Evolutionary conservation across 2,797 vertebrate genomes (phyloP).

Genomic region (Micrastur ruficollis): DNA sequence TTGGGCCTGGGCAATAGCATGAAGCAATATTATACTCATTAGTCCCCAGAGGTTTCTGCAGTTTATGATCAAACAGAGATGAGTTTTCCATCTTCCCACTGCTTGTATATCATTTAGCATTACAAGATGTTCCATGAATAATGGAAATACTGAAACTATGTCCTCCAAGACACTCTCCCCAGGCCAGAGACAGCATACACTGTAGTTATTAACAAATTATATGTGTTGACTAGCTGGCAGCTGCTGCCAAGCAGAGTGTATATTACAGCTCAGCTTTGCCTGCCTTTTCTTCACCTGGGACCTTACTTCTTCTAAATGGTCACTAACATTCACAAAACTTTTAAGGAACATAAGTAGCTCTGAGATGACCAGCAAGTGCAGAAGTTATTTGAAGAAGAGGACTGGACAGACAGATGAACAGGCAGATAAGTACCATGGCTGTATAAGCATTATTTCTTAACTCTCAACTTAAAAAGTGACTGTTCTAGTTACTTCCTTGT

Average conservation of each 20-base stretch:
- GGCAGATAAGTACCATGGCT: not conserved
- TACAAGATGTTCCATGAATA: conserved; percentile 47
- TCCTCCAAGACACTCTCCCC: conserved; percentile 18
- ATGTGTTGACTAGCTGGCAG: not conserved
- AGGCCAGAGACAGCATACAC: not conserved
- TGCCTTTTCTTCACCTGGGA: not conserved
- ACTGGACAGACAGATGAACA: not conserved
- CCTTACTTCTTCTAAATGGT: not conserved
- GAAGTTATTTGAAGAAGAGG: not conserved
- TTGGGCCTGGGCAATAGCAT: not conserved
- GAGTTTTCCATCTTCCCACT: conserved; percentile 11
- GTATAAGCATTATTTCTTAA: not conserved
- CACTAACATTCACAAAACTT: not conserved
- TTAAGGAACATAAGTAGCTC: not conserved
- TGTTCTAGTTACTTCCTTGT: not conserved
- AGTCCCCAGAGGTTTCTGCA: not conserved
- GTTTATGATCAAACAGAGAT: conserved; percentile 30
- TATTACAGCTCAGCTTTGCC: not conserved
- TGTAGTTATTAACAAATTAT: conserved; percentile 3
- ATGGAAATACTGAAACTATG: conserved; percentile 15
- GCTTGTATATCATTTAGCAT: conserved; percentile 21
- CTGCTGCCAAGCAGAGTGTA: not conserved
- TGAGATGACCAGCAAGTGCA: not conserved
- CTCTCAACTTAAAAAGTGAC: not conserved
- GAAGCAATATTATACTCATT: not conserved